These are phyloP conservation scores for Platysteira castanea DNA, from an alignment of 2,113 vertebrate genomes.

Conservation along the genomic window DNA sequence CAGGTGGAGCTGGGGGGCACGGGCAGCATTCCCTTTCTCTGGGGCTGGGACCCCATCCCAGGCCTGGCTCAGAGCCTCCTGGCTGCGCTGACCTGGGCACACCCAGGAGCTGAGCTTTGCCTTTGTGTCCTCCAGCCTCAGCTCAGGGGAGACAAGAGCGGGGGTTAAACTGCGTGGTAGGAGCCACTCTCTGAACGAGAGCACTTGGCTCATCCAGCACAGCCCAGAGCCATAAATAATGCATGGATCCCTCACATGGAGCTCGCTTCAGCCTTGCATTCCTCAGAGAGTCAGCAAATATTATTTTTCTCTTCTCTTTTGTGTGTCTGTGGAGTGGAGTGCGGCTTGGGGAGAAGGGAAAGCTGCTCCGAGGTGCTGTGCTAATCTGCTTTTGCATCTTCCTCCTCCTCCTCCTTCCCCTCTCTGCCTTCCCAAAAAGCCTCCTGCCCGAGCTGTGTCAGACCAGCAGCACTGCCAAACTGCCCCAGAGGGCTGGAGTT, in stretches of 20 bases:
- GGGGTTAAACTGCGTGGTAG: not conserved
- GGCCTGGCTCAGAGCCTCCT: rapidly evolving
- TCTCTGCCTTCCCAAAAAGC: not conserved
- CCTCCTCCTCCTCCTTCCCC: not conserved
- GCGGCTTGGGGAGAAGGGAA: not conserved
- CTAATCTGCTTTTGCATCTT: not conserved
- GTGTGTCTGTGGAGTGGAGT: not conserved
- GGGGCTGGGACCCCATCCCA: not conserved
- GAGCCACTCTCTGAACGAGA: not conserved
- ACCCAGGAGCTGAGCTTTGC: not conserved
- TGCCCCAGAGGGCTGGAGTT: not conserved
- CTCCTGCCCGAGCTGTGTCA: not conserved
- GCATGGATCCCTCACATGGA: not conserved
- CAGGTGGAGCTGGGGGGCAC: not conserved
- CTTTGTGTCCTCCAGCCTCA: not conserved
- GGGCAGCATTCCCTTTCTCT: not conserved
- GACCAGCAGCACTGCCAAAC: not conserved
- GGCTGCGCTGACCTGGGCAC: not conserved
- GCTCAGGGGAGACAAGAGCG: not conserved
- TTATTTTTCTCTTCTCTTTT: not conserved
- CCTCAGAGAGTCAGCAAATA: not conserved
- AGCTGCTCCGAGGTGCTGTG: not conserved
- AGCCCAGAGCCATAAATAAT: not conserved
- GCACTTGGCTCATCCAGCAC: not conserved
- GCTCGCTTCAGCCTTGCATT: not conserved